Conservation (phyloP, 2,797 vertebrate species). For the Diceros bicornis region DNA sequence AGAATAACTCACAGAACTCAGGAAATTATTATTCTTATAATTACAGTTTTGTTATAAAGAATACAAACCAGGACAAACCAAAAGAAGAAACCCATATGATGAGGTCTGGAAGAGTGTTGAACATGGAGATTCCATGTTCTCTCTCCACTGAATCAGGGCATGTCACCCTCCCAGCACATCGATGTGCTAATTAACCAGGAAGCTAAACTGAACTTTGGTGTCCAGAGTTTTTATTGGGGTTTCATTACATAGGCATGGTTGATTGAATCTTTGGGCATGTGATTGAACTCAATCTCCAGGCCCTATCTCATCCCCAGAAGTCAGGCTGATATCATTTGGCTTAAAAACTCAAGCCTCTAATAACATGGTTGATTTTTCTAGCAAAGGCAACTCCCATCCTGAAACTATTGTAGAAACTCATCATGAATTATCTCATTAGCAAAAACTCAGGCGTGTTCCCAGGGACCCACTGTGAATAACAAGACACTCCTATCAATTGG, state of each 20-base stretch:
- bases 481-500: not conserved
- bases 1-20: conserved; percentile 14
- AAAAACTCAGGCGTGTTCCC: not conserved
- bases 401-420: not conserved
- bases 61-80: not conserved
- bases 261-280: not conserved
- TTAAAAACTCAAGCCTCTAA: not conserved
- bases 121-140: not conserved
- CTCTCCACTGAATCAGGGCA: not conserved
- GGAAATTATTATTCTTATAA: not conserved
- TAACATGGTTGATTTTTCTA: not conserved
- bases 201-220: not conserved
- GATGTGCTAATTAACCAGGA: not conserved
- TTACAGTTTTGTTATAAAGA: not conserved
- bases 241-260: not conserved
- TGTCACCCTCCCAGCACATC: not conserved
- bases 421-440: not conserved
- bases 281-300: not conserved
- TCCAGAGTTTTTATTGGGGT: not conserved
- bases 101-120: not conserved
- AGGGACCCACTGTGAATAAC: not conserved
- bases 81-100: not conserved
- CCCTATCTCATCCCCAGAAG: not conserved
- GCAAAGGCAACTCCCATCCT: not conserved
- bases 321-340: not conserved